These are phyloP conservation scores for Siniperca chuatsi DNA, from an alignment of 2,113 vertebrate species.

Conservation along the genomic window DNA sequence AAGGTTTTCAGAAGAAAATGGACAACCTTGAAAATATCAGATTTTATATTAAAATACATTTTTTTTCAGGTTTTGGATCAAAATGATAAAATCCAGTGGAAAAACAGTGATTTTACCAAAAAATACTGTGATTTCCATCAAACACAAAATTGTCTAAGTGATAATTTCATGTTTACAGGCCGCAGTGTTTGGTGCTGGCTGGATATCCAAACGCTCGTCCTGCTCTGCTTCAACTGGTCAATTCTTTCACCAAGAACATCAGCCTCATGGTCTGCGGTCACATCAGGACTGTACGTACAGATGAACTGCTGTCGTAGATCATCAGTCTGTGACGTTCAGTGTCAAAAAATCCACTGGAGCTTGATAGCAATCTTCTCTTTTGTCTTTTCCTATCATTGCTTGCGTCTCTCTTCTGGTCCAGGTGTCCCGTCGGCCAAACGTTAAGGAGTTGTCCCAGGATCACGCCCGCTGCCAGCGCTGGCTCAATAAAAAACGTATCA, in stretches of 20 bases:
- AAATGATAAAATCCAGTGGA: too few relatives aligned
- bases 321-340: too few relatives aligned
- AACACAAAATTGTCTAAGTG: not conserved
- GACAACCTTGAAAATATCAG: too few relatives aligned
- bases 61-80: not conserved
- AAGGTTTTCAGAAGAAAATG: too few relatives aligned
- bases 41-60: not conserved
- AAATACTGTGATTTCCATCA: not conserved
- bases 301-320: too few relatives aligned
- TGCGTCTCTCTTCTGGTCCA: slow-evolving; percentile 54
- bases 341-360: not conserved
- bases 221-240: slow-evolving; percentile 93
- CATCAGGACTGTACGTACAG: slow-evolving; percentile 87
- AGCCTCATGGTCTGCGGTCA: slow-evolving; percentile 97
- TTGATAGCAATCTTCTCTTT: too few relatives aligned
- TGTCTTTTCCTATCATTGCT: accelerated
- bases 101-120: not conserved
- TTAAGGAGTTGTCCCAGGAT: slow-evolving; percentile 92
- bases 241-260: slow-evolving; percentile 96
- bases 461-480: slow-evolving; percentile 91
- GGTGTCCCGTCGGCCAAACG: slow-evolving; percentile 91
- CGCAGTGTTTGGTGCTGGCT: slow-evolving; percentile 95
- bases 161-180: slow-evolving; percentile 79
- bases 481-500: slow-evolving; percentile 94
- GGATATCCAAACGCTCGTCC: slow-evolving; percentile 94